Evolutionary conservation across 2,113 vertebrate genomes (phyloP), one percentile per base, ranked within the genome.

Genomic region (Oceanites oceanicus): DNA sequence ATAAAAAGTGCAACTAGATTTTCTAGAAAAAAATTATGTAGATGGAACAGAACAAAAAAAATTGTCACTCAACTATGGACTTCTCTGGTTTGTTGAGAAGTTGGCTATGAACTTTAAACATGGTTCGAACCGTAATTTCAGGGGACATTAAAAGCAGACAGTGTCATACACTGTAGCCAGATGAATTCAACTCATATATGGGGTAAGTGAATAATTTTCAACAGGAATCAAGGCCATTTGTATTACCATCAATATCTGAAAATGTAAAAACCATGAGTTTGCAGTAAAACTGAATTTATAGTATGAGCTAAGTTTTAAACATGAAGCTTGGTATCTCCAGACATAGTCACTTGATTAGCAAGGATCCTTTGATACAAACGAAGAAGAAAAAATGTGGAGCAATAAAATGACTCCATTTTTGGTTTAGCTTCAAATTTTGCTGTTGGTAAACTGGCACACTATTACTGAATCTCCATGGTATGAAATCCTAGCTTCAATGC

Each of bases 1-100:
- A 47, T 61, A 68, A 94, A 83, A 96, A 84, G 94, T 65, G 20
- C 18, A 81, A 36, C 80, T 91, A 44, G 63, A 84, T 89, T 94
- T 97, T 90, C 29, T 89, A 45, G 61, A 76, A 42, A 84, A 79
- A 82, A 92, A 36, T 42, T 26, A 63, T 7, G 2, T 65, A 59
- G 59, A 63, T 76, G 66, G 50, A 85, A 65, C 38, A 82, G 88
- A 86, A 52, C 45, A 16, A 53, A 42, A 34, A 40, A 36, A 21
- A 27, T 15, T 59, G 3, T 70, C 83, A 65, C 58, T 92, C 38
- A 66, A 34, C 27, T 79, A 27, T 52, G 42, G 21, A 80, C 38
- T 82, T 83, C 11, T 40, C 71, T 81, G 36, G 18, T 75, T 88
- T 67, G 29, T 78, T 78, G 71, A 49, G 34, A 91, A 55, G 45